phyloP scores from a whole-genome alignment of 2,797 vertebrate species.

The Xerus rutilus region DNA sequence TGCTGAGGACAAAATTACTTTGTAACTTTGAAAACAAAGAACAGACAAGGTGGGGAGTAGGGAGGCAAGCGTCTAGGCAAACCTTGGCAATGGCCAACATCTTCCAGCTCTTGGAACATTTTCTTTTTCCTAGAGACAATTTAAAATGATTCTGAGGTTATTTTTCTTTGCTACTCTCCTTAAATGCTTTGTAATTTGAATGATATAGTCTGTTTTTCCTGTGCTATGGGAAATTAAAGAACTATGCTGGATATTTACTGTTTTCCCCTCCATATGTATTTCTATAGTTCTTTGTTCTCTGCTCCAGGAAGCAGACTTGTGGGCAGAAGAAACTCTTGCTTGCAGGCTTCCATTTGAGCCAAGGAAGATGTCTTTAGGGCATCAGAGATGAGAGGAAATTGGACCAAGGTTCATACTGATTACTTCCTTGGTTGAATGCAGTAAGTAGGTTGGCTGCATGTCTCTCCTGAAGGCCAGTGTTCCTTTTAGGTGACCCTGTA shows the following conservation, averaged over 20 bases:
- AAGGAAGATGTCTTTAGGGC: neutral
- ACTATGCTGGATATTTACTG: neutral
- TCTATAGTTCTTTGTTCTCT: neutral
- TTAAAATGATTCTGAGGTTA: neutral
- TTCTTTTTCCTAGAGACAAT: neutral
- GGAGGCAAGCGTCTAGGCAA: neutral
- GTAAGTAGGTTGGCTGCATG: neutral
- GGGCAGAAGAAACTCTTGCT: neutral
- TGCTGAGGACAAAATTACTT: neutral
- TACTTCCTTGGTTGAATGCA: neutral
- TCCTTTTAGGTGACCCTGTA: neutral
- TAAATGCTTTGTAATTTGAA: conserved; percentile 1
- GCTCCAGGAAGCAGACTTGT: neutral
- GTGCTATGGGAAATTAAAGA: conserved; percentile 13
- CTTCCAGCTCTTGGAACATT: neutral
- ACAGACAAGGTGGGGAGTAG: neutral
- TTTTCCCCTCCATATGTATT: neutral
- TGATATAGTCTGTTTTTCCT: neutral
- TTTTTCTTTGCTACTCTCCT: neutral
- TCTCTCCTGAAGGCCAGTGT: neutral
- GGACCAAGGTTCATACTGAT: neutral
- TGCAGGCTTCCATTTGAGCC: neutral
- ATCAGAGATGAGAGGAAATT: neutral
- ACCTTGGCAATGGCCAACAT: too few species aligned
- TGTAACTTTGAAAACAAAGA: neutral